These are phyloP conservation scores for Macrochelys suwanniensis DNA, from an alignment of 2,797 vertebrate genomes.

Conservation along the genomic window DNA sequence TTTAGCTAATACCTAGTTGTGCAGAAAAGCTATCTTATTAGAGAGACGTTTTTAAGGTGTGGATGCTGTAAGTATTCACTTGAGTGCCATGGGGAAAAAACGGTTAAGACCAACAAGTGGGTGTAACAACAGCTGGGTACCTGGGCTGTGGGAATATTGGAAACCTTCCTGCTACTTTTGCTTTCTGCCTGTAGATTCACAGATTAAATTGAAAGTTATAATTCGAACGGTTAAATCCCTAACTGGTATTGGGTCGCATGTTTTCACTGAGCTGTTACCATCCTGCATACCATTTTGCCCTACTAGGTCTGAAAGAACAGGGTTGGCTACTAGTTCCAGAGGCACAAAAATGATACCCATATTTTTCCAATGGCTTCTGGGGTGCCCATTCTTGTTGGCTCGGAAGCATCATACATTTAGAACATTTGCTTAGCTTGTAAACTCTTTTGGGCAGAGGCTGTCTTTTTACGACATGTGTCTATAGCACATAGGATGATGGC, in stretches of 20 bases:
- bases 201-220: slow-evolving; percentile 58
- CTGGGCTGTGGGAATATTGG: slow-evolving; percentile 54
- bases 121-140: slow-evolving; percentile 65
- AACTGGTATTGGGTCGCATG: slow-evolving; percentile 60
- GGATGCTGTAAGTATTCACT: slow-evolving; percentile 31
- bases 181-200: slow-evolving; percentile 54
- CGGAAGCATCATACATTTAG: not conserved
- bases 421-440: not conserved
- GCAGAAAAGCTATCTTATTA: slow-evolving; percentile 53
- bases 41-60: slow-evolving; percentile 33
- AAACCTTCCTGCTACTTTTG: slow-evolving; percentile 56
- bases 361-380: not conserved
- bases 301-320: not conserved
- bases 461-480: not conserved
- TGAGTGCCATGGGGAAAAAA: slow-evolving; percentile 19
- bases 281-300: slow-evolving; percentile 45
- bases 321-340: not conserved
- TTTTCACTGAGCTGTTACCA: not conserved
- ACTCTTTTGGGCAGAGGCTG: not conserved
- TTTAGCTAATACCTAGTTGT: not conserved
- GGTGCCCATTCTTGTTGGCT: not conserved
- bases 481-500: not conserved
- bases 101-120: slow-evolving; percentile 33
- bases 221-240: slow-evolving; percentile 72
- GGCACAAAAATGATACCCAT: not conserved